Conservation (phyloP, 1,140 invertebrate species). For the Dryas iulia region DNA sequence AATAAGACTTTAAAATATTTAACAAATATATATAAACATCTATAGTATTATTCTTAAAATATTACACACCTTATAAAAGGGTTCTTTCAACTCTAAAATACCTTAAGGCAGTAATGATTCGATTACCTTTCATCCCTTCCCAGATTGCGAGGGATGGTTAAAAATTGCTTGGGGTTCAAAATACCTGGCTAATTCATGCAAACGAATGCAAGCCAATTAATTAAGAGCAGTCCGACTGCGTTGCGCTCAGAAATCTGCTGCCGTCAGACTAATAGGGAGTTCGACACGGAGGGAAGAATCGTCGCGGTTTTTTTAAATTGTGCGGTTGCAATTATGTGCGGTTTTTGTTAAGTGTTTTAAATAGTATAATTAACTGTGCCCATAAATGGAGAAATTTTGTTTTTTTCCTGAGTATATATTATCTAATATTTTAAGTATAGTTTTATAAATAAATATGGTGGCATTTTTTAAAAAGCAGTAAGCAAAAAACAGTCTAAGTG, state of each 20-base stretch:
- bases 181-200: slow-evolving; percentile 77
- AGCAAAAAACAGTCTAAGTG: no score
- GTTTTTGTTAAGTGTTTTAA: no score
- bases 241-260: slow-evolving; percentile 60
- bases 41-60: not conserved
- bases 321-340: no score
- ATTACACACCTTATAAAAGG: not conserved
- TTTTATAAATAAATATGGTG: no score
- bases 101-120: slow-evolving; percentile 22
- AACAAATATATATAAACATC: no score
- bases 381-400: no score
- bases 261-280: slow-evolving; percentile 41
- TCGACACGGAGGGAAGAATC: slow-evolving; percentile 6
- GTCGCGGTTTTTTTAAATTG: slow-evolving; percentile 13
- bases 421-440: no score
- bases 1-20: not conserved
- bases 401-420: no score
- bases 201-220: slow-evolving; percentile 79
- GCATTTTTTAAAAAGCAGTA: no score
- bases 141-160: slow-evolving; percentile 39
- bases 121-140: slow-evolving; percentile 41
- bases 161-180: slow-evolving; percentile 45
- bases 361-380: no score
- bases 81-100: slow-evolving; percentile 6
- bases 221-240: slow-evolving; percentile 64